phyloP scores from a whole-genome alignment of 2,797 vertebrate genomes.

The Mareca strepera region DNA sequence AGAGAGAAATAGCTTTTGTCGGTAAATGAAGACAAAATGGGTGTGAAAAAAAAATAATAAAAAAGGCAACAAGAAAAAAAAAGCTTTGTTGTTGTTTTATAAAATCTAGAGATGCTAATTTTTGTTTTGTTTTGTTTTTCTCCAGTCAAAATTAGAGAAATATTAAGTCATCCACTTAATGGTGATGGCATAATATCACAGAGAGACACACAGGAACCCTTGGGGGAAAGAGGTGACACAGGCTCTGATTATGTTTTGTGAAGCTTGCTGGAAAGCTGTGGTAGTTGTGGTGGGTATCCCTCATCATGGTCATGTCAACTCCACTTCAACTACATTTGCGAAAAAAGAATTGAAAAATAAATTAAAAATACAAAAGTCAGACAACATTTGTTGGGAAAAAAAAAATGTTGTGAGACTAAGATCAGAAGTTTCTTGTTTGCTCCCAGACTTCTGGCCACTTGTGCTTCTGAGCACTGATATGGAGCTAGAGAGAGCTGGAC shows the following conservation, averaged over 20 bases:
- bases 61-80: too few relatives aligned
- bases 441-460: background rate
- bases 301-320: background rate
- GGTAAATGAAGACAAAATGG: background rate
- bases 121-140: background rate
- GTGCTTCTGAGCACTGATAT: background rate
- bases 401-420: background rate
- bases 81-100: background rate
- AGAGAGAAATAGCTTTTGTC: background rate
- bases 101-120: background rate
- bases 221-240: background rate
- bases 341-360: background rate
- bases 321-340: background rate
- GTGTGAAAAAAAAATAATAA: background rate
- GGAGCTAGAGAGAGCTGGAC: background rate
- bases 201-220: background rate
- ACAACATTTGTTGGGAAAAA: background rate
- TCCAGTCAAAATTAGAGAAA: background rate
- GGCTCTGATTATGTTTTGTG: background rate
- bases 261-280: background rate
- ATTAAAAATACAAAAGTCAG: background rate
- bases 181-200: background rate
- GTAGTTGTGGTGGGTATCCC: background rate
- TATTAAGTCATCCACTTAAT: background rate
- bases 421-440: background rate